Evolutionary conservation across 2,888 invertebrate species (phyloP).

Genomic region (Chelonus formosanus): DNA sequence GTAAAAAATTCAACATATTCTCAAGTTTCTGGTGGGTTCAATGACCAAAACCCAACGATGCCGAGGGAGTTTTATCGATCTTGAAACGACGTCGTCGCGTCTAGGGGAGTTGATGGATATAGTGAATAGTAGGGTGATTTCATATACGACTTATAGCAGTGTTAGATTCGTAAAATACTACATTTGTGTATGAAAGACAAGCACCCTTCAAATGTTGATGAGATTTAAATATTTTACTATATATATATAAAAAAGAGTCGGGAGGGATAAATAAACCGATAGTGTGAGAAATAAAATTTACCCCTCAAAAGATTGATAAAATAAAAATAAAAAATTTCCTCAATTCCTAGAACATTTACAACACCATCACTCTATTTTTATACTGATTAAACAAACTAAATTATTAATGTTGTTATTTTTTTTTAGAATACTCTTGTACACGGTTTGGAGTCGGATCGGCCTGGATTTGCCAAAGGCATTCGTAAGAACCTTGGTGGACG

Average conservation of each 20-base stretch:
- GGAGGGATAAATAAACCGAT: no score
- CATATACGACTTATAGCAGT: no score
- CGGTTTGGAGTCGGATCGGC: slow-evolving; percentile 72
- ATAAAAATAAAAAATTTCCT: background rate
- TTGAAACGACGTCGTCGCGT: slow-evolving; percentile 33
- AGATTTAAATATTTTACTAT: background rate
- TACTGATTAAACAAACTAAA: background rate
- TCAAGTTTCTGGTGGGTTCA: slow-evolving; percentile 45
- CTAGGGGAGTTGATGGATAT: slow-evolving; percentile 33
- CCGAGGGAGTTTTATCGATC: slow-evolving; percentile 39
- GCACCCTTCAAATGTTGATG: no score
- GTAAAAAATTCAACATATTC: background rate
- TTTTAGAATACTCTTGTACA: slow-evolving; percentile 83
- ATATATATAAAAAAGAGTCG: background rate
- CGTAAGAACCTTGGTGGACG: slow-evolving; percentile 86
- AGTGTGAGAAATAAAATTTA: no score
- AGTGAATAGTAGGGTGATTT: slow-evolving; percentile 19
- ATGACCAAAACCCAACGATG: slow-evolving; percentile 54
- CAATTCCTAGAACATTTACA: background rate
- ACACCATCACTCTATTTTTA: background rate
- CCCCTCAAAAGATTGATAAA: no score
- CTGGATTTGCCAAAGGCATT: slow-evolving; percentile 81
- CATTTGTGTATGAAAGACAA: no score
- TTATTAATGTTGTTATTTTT: slow-evolving; percentile 35
- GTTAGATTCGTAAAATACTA: no score